Evolutionary conservation across 2,113 vertebrate genomes (phyloP).

Genomic region (Petrocephalus microphthalmus): DNA sequence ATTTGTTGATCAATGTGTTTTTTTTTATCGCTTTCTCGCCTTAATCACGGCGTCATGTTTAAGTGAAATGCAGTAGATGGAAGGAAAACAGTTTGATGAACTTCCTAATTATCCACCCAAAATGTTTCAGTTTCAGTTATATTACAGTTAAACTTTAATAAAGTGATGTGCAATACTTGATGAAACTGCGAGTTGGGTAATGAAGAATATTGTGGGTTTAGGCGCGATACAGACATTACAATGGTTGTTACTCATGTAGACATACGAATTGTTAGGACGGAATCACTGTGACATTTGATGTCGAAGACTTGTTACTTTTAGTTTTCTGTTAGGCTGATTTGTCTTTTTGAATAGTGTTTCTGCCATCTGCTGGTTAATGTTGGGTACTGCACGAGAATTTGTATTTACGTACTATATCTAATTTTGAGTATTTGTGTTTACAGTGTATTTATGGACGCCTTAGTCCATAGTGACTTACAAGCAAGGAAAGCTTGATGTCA

Average conservation of each 20-base stretch:
- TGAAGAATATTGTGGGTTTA: not conserved
- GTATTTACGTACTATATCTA: not conserved
- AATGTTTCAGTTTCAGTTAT: not conserved
- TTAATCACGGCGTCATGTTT: not conserved
- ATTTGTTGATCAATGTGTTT: not conserved
- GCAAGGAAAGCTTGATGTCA: not conserved
- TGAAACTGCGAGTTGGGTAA: not conserved
- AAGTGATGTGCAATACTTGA: not conserved
- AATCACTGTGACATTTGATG: not conserved
- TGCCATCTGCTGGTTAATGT: constrained; percentile 10
- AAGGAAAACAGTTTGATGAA: not conserved
- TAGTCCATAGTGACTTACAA: not conserved
- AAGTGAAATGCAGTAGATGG: not conserved
- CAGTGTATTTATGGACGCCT: not conserved
- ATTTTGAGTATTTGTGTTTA: not conserved
- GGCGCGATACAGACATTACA: not conserved
- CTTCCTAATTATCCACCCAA: not conserved
- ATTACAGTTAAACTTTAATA: not conserved
- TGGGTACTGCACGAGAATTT: not conserved
- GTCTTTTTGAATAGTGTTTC: not conserved
- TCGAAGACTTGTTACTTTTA: not conserved
- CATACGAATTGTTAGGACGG: not conserved
- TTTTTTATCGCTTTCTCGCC: not conserved
- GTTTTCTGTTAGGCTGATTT: not conserved
- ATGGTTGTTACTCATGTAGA: not conserved